Evolutionary conservation across 1,140 invertebrate species (phyloP).

Genomic region (Ctenoplectra terminalis): DNA sequence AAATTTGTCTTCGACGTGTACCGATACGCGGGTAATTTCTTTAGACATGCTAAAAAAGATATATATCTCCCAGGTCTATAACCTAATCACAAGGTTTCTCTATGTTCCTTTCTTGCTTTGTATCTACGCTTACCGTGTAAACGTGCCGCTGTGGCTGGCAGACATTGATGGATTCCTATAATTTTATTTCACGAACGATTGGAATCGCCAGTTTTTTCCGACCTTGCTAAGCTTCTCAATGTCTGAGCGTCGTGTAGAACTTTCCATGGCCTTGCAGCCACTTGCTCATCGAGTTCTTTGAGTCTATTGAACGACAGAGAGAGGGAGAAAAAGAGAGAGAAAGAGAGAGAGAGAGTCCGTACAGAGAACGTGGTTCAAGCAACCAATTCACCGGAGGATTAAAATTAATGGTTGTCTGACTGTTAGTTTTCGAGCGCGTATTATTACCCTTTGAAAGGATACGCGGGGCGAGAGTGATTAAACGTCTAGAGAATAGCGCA

Average conservation of each 20-base stretch:
- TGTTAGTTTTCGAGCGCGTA: not conserved
- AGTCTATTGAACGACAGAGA: not conserved
- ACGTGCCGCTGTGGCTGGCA: not conserved
- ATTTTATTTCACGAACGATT: constrained; percentile 8
- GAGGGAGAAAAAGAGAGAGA: not conserved
- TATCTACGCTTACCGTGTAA: not conserved
- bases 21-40: not conserved
- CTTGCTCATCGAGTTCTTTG: constrained; percentile 14
- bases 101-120: no score
- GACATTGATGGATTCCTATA: constrained; percentile 24
- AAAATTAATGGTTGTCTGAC: constrained; percentile 34
- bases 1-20: not conserved
- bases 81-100: not conserved
- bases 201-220: constrained; percentile 8
- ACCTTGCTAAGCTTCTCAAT: not conserved
- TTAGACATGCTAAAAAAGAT: not conserved
- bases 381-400: constrained; percentile 27
- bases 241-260: not conserved
- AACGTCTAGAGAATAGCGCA: not conserved
- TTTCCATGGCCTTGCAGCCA: not conserved
- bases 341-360: not conserved
- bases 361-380: not conserved
- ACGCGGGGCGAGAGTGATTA: not conserved
- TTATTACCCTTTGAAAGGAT: not conserved
- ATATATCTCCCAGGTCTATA: not conserved